Evolutionary conservation across 2,797 vertebrate species (phyloP), one percentile per base, ranked within the genome.

Genomic region (Cossypha dichroa): DNA sequence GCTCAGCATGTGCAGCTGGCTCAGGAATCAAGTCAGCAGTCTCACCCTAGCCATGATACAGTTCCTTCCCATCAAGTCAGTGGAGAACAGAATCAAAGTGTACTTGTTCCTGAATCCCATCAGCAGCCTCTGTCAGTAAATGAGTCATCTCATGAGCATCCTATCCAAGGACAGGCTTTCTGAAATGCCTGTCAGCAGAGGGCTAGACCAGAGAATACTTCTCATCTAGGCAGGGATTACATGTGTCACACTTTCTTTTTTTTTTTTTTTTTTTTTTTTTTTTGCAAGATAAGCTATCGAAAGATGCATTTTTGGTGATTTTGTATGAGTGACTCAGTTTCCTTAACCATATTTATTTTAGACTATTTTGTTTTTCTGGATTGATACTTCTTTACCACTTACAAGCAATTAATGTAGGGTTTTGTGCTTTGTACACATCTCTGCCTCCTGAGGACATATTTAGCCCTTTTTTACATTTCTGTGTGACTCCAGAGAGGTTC

Each of bases 161-260:
- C 98, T 85, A 93, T 98, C 90, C 98, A 98, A 92, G 98, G 97
- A 52, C 98, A 98, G 85, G 97, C 98, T 11, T 99, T 99, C 92
- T 98, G 98, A 98, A 98, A 98, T 91, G 97, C 98, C 66, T 46
- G 72, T 82, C 55, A 49, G 49, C 55, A 29, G 34, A 88, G 40
- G 43, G 79, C 64, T 76, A 28, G 22, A 38, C 25, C 64, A n/a
- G 46, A 80, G 34, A 17, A 31, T 33, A 17, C 68, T 51, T 85
- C 79, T 74, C 51, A 28, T 75, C 63, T 34, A 38, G 34, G 43
- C 88, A 73, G 46, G 20, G 28, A n/a, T 78, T 56, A 49, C 31
- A 12, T 0, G 0, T 55, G 11, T 62, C 10, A 3, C 46, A 9
- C 3, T 73, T 85, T 17, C 7, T 54, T n/a, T 80, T 64, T 43